These are phyloP conservation scores for Lepidochrysops patricia DNA, from an alignment of 2,888 invertebrate species.

Conservation along the genomic window DNA sequence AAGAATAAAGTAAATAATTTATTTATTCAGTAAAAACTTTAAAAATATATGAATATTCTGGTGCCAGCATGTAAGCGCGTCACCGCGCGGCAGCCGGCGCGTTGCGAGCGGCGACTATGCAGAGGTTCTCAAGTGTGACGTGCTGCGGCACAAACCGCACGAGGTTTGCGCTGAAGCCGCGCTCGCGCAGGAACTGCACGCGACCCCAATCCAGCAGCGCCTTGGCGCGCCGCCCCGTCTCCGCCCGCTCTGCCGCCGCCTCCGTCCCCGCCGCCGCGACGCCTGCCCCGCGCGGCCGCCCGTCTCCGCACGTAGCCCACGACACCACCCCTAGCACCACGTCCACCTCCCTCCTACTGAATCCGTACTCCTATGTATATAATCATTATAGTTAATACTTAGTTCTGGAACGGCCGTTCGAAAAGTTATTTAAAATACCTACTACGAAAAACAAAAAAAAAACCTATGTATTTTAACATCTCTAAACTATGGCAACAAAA, in stretches of 20 bases:
- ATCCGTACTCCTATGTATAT: conserved; percentile 61
- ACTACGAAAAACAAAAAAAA: too few species aligned
- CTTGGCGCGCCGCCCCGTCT: conserved; percentile 83
- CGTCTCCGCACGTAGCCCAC: conserved; percentile 91
- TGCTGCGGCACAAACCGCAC: conserved; percentile 77
- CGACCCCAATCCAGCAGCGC: conserved; percentile 85
- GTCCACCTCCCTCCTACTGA: conserved; percentile 78
- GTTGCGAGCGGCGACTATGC: conserved; percentile 75
- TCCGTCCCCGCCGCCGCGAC: conserved; percentile 19
- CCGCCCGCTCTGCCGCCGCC: conserved; percentile 24
- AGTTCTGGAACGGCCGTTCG: too few species aligned
- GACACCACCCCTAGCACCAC: conserved; percentile 87
- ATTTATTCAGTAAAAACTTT: too few species aligned
- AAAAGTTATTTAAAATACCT: too few species aligned
- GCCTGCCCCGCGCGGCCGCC: conserved; percentile 65
- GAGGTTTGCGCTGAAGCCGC: conserved; percentile 76
- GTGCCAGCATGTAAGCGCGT: not conserved
- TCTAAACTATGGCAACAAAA: too few species aligned
- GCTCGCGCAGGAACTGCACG: conserved; percentile 72
- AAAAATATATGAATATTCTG: too few species aligned
- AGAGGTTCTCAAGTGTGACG: conserved; percentile 86
- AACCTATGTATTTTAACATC: too few species aligned
- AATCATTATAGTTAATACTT: too few species aligned
- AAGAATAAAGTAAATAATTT: too few species aligned
- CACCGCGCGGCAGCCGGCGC: not conserved